Conservation (phyloP, 2,797 vertebrate genomes). For the Apogon hyalosoma region DNA sequence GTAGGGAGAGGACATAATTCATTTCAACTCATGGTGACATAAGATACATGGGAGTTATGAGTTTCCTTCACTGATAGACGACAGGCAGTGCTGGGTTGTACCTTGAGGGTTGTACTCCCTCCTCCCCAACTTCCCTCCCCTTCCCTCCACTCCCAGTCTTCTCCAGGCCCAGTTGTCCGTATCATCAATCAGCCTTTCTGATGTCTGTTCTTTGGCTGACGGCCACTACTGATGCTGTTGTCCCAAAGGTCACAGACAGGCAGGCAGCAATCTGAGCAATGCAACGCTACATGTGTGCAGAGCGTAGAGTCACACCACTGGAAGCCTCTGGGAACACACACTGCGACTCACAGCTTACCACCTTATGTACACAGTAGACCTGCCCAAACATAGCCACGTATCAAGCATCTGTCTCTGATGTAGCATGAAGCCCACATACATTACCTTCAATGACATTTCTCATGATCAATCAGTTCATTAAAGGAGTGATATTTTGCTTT, state of each 20-base stretch:
- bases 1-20: not conserved
- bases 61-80: not conserved
- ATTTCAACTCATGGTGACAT: not conserved
- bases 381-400: slow-evolving; percentile 31
- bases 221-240: slow-evolving; percentile 36
- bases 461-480: too few relatives aligned
- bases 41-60: slow-evolving; percentile 6
- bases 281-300: slow-evolving; percentile 34
- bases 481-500: too few relatives aligned
- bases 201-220: slow-evolving; percentile 49
- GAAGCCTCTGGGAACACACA: slow-evolving; percentile 28
- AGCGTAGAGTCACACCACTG: slow-evolving; percentile 37
- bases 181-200: slow-evolving; percentile 62
- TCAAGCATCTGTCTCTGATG: not conserved
- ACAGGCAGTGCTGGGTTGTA: not conserved
- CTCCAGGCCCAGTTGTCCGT: slow-evolving; percentile 61
- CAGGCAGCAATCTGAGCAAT: slow-evolving; percentile 61
- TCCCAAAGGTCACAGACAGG: slow-evolving; percentile 61
- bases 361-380: not conserved
- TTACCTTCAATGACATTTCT: too few relatives aligned
- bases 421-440: not conserved
- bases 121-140: not conserved
- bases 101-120: not conserved
- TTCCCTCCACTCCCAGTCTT: not conserved
- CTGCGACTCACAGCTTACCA: slow-evolving; percentile 9